A percentile compares a stretch with the other conserved stretches of the same genome.
Conservation (phyloP, 2,888 invertebrate genomes). For the Hemistola chrysoprasaria region DNA sequence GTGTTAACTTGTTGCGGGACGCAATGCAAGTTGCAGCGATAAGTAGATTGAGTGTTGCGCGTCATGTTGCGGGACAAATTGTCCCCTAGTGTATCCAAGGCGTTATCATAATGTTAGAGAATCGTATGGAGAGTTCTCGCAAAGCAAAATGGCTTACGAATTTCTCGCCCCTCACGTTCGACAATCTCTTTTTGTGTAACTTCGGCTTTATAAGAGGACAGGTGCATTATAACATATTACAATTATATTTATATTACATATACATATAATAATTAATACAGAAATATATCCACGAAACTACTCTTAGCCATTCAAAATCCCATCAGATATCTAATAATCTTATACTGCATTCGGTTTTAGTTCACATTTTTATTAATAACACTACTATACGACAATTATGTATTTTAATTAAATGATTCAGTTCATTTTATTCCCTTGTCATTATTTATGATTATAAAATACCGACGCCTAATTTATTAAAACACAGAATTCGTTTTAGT, state of each 20-base stretch:
- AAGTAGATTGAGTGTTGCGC: too few relatives aligned
- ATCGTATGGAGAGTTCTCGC: too few relatives aligned
- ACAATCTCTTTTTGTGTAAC: too few relatives aligned
- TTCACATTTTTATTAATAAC: conserved; percentile 43
- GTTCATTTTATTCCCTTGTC: conserved; percentile 75
- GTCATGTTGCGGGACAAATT: too few relatives aligned
- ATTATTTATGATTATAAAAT: conserved; percentile 58
- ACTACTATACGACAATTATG: conserved; percentile 58
- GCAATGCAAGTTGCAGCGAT: too few relatives aligned
- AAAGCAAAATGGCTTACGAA: too few relatives aligned
- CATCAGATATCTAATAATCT: conserved; percentile 41
- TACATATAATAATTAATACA: conserved; percentile 26
- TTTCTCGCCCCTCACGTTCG: too few relatives aligned
- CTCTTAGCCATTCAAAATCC: conserved; percentile 45
- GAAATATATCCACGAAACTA: conserved; percentile 28
- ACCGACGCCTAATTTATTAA: conserved; percentile 46
- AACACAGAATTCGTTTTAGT: conserved; percentile 35
- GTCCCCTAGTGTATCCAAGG: too few relatives aligned
- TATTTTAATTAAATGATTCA: conserved; percentile 62
- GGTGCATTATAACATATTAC: conserved; percentile 12
- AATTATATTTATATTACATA: conserved; percentile 10
- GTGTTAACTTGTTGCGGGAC: too few relatives aligned
- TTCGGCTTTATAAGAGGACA: background rate
- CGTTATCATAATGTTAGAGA: too few relatives aligned
- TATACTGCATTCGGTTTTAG: conserved; percentile 14